Evolutionary conservation across 2,888 invertebrate genomes (phyloP), one percentile per base, ranked within the genome.

Genomic region (Apocheima hispidaria): DNA sequence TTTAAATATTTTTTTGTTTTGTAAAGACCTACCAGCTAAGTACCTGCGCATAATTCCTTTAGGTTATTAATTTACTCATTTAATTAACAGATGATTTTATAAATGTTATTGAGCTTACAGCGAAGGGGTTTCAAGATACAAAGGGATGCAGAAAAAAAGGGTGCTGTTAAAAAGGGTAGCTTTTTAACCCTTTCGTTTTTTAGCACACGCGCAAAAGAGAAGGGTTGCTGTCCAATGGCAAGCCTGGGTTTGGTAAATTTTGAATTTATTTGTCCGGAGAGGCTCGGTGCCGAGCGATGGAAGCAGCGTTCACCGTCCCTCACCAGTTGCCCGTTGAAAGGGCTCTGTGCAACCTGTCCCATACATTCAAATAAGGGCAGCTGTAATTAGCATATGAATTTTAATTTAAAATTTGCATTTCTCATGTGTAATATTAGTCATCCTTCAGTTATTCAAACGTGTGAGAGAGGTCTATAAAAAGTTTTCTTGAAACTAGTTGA

Each of bases 151-250:
- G 73, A 78, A 44, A 77, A n/a, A 76, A 75, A 76, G 87, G 85
- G 80, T 83, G 79, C 66, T 77, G 57, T 67, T 77, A 84, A 84
- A 84, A 87, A 84, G 92, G 90, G 88, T 87, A 73, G 77, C 73
- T 83, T 79, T 86, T 85, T 85, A 90, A 90, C 91, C 93, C 92
- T 90, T 91, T 84, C 74, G 56, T 86, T 88, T 88, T 90, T 92
- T 91, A 88, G 90, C 91, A 92, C 92, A 92, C 81, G 91, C 92
- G 91, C 92, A 92, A 84, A 84, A 77, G 86, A 83, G 85, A 84
- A 79, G 85, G 85, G 83, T 70, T 78, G 73, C 79, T 82, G 79
- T 81, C 92, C 92, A 92, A 92, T 92, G 64, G 84, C 79, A 90
- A 77, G 67, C 73, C 82, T 81, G 84, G 71, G 75, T 80, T 83